These are phyloP conservation scores for Antheraea assamensis DNA, from an alignment of 2,888 invertebrate genomes.

Conservation along the genomic window DNA sequence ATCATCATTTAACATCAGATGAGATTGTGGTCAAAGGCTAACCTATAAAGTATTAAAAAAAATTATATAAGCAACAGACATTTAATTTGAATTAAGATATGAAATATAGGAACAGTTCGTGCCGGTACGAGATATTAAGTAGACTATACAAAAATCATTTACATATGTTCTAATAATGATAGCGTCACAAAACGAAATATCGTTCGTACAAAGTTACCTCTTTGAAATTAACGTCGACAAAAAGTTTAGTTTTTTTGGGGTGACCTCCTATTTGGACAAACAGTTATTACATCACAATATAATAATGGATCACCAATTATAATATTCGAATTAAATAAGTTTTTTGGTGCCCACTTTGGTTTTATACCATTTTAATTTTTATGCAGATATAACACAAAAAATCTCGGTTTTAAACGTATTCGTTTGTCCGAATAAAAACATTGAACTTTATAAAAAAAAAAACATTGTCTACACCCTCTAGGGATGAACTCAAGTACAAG, in stretches of 20 bases:
- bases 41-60: no score
- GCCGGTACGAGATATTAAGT: no score
- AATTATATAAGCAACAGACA: no score
- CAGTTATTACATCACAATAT: neutral
- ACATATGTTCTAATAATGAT: neutral
- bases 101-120: no score
- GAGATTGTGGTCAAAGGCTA: no score
- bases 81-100: no score
- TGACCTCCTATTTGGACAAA: neutral
- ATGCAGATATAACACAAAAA: neutral
- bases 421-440: slow-evolving; percentile 26
- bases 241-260: neutral
- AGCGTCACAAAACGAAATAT: neutral
- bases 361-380: neutral
- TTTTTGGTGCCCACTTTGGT: neutral
- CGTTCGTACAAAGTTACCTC: neutral
- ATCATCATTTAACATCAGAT: no score
- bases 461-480: slow-evolving; percentile 27
- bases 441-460: slow-evolving; percentile 19
- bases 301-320: neutral
- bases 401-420: slow-evolving; percentile 6
- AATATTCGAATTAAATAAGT: neutral
- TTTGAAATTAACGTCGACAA: neutral
- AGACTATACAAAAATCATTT: no score
- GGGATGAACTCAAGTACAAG: slow-evolving; percentile 30